These are phyloP conservation scores for Cosmopolites sordidus DNA, from an alignment of 2,888 invertebrate genomes.

Conservation along the genomic window DNA sequence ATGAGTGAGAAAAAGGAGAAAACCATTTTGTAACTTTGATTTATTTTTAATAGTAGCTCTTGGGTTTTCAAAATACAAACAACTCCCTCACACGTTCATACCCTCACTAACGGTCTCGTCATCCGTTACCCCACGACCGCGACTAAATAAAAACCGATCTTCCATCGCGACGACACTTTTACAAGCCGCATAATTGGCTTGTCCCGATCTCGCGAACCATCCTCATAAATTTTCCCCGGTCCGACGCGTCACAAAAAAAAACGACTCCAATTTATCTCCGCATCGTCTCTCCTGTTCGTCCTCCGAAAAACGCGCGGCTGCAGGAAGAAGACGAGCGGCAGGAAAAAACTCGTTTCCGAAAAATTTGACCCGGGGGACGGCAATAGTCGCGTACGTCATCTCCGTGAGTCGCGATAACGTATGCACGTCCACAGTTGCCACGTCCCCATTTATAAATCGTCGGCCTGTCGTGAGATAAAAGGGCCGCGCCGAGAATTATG, in stretches of 20 bases:
- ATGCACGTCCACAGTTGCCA: slow-evolving; percentile 33
- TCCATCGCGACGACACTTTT: slow-evolving; percentile 9
- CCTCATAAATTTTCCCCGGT: not conserved
- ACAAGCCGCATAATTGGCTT: slow-evolving; percentile 12
- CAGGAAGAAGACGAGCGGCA: not conserved
- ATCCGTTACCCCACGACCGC: too few relatives aligned
- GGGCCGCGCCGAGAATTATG: slow-evolving; percentile 13
- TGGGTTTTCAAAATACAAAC: too few relatives aligned
- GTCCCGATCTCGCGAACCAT: slow-evolving; percentile 3
- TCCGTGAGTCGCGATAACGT: slow-evolving; percentile 37
- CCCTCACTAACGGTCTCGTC: too few relatives aligned
- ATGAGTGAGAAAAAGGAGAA: too few relatives aligned
- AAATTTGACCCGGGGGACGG: slow-evolving; percentile 39
- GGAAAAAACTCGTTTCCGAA: slow-evolving; percentile 40
- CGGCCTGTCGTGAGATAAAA: slow-evolving; percentile 13
- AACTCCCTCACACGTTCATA: too few relatives aligned
- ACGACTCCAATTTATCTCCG: slow-evolving; percentile 1
- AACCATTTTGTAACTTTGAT: too few relatives aligned
- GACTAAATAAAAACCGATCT: too few relatives aligned
- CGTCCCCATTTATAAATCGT: slow-evolving; percentile 22
- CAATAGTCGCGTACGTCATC: slow-evolving; percentile 37
- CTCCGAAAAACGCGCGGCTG: too few relatives aligned
- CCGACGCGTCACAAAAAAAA: not conserved
- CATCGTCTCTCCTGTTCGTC: not conserved
- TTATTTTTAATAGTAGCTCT: too few relatives aligned